Evolutionary conservation across 2,797 vertebrate species (phyloP).

Genomic region (Pipistrellus kuhlii): DNA sequence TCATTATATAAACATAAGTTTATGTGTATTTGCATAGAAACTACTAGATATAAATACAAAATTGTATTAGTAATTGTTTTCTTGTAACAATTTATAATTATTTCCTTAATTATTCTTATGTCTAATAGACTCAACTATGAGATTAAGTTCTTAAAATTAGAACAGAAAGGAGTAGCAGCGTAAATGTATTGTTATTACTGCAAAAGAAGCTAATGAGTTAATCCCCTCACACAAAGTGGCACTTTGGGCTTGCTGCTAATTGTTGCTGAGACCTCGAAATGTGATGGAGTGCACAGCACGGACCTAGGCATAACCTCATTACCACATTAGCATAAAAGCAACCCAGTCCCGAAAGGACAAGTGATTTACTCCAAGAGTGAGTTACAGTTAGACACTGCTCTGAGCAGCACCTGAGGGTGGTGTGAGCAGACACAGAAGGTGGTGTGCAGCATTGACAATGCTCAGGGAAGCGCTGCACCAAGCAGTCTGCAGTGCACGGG

Average conservation of each 20-base stretch:
- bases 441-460: neutral
- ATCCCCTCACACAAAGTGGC: neutral
- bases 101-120: slow-evolving; percentile 16
- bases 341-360: neutral
- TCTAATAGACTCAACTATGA: neutral
- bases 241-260: neutral
- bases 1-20: neutral
- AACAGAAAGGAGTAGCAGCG: neutral
- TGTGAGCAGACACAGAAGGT: neutral
- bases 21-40: neutral
- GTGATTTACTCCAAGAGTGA: neutral
- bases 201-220: neutral
- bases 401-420: neutral
- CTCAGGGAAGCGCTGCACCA: neutral
- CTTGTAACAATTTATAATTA: neutral
- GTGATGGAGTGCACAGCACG: neutral
- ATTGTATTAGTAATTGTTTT: neutral
- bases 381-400: neutral
- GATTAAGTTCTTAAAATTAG: neutral
- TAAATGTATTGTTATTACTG: neutral
- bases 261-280: neutral
- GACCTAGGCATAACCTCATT: neutral
- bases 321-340: neutral
- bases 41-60: neutral
- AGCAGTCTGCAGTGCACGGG: neutral